Base-by-base conservation (phyloP, 37 sponge, comb jelly and placozoan species). In the Bolinopsis microptera region DNA sequence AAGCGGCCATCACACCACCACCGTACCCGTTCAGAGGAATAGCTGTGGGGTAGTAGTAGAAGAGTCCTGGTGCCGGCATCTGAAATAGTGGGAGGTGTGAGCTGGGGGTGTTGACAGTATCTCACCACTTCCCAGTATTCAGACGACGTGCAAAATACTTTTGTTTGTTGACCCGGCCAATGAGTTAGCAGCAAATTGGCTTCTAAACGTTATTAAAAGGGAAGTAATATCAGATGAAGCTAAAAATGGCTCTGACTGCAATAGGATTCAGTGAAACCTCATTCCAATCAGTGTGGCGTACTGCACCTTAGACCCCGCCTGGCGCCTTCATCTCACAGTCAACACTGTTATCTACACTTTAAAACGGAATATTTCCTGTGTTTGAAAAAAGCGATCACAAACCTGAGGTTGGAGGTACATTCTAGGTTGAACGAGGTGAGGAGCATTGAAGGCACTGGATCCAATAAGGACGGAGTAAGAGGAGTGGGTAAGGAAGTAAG, bases 381-480 rank as follows among this genome's bases (percentile, higher is more conserved):
- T 18, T 48, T 48, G 13, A 48, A 48, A 48, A 48, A 13, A 48
- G 5, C n/a, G n/a, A n/a, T n/a, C n/a, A n/a, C 61, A 48, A 48
- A 77, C 35, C 80, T 77, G 80, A 33, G 80, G 80, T 77, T 77
- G 80, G 21, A 77, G 80, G 80, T 77, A 77, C 80, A 77, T 77
- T 77, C 80, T 28, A 9, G 80, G 80, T 18, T 77, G 80, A 0
- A 77, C 18, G 5, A 77, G 80, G 27, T 77, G 80, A 18, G 80
- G 80, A 22, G 80, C 80, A 36, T 77, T 77, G 80, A 77, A 77
- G 21, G 33, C 35, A 33, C 21, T 33, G 36, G 80, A 77, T 32
- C 80, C 80, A 18, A 77, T 77, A 1, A 77, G 80, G 3, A 77
- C 80, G 21, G 80, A 77, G 80, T 77, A 77, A 1, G 80, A 77